Base-by-base conservation (phyloP, 37 sponge, comb jelly and placozoan genomes). In the Beroe ovata region DNA sequence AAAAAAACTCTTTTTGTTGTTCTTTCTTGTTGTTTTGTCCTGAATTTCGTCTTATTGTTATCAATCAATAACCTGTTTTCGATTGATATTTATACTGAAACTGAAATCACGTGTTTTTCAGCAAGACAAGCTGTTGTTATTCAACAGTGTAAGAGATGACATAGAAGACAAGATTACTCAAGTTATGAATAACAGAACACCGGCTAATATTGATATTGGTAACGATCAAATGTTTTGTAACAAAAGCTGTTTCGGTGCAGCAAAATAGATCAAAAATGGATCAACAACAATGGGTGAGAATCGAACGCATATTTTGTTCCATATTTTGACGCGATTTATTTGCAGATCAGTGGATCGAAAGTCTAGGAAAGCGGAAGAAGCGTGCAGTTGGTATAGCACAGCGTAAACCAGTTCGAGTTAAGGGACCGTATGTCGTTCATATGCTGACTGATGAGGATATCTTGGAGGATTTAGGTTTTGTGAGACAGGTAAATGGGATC, bases 101-200 rank as follows among this genome's bases (percentile, higher is more conserved):
- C n/a, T n/a, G n/a, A n/a, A n/a, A n/a, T n/a, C n/a, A n/a, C n/a
- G n/a, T 47, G 4, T 8, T 8, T 42, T 42, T 0, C 54, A 77
- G 84, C 84, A 77, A 77, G 84, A 77, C 47, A 77, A 77, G 54
- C 28, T 77, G n/a, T 25, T 77, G 28, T 25, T 77, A 54, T 77
- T 77, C 28, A 77, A 77, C 84, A 77, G 84, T 77, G 54, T 77
- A n/a, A 42, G 84, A 42, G 84, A 77, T 23, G 84, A 77, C 21
- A 77, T 77, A 6, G 84, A 77, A 40, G 84, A 77, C 23, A 77
- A 77, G 84, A 77, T 77, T 42, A 77, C 84, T 4, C 38, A 77
- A 77, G 84, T 77, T 28, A 77, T 77, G 84, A 77, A 77, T 54
- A 77, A 77, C 28, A 42, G 84, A 1, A 77, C 84, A 14, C 84